Evolutionary conservation across 23 tunicate genomes (phyloP), one percentile per base, ranked within the genome.

Genomic region (Aplidium turbinatum): DNA sequence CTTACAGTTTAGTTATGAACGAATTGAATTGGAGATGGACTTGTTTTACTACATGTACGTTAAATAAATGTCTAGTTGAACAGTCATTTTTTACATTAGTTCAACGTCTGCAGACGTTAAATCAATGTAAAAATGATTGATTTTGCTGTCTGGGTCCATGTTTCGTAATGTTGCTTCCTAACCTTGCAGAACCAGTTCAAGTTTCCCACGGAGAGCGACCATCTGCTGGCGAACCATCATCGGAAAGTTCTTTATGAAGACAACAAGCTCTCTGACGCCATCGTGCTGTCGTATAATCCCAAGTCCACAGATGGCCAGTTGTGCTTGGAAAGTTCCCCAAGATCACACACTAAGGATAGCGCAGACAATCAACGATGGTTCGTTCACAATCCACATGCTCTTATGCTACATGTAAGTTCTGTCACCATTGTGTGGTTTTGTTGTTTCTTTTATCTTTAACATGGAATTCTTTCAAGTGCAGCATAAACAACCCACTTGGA

Each of bases 331-430:
- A 88, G 98, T 21, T 95, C 99, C 30, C 99, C 99, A 1, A 58
- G 76, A 42, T 26, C 80, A 0, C 57, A 57, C 46, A 51, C 35
- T 26, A 58, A 73, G 24, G 97, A 91, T 47, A 19, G 73, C 4
- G 72, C 72, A 6, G 89, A 82, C 6, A 73, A 89, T n/a, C 90
- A 87, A 22, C 66, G 83, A 1, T 84, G 96, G 87, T 95, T 95
- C 39, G 99, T 95, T 13, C 99, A 95, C 74, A 95, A 72, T 53
- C 99, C 96, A 0, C 99, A 95, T 70, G 99, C 99, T 27, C 83
- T 88, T 1, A 91, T 91, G 97, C 58, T 91, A 33, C 97, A 73
- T 57, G 97, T 91, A 38, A 72, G 86, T 72, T 39, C 42, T 7
- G 9, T 62, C 24, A 18, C 23, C 6, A 42, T 42, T 42, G 50